These are phyloP conservation scores for Ephydatia muelleri DNA, from an alignment of 37 sponge, comb jelly and placozoan species.

Conservation along the genomic window DNA sequence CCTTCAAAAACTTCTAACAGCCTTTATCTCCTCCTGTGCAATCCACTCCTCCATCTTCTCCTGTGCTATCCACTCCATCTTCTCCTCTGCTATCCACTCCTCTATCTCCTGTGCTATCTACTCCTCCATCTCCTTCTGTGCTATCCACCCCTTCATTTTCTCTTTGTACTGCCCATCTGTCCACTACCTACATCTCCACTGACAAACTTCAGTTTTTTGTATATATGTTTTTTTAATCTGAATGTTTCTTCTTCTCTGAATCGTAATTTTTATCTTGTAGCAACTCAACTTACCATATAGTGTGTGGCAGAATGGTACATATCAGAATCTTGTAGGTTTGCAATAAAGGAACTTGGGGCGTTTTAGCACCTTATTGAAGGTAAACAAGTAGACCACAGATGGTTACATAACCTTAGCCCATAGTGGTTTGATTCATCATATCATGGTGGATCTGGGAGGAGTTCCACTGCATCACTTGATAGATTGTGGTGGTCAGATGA, in stretches of 20 bases:
- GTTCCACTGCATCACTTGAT: no score
- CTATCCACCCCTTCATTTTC: neutral
- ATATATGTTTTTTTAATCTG: neutral
- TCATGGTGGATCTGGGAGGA: no score
- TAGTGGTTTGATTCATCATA: no score
- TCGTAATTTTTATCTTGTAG: neutral
- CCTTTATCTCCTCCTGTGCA: neutral
- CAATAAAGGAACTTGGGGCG: no score
- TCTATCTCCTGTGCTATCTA: neutral
- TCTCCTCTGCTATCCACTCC: neutral
- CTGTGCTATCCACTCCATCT: neutral
- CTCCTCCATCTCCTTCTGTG: neutral
- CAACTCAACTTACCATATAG: neutral
- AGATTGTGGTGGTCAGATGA: no score
- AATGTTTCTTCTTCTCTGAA: no score
- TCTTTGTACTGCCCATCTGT: no score
- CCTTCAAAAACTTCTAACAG: slow-evolving; percentile 77
- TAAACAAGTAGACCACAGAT: no score
- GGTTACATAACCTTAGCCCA: no score
- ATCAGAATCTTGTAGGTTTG: no score
- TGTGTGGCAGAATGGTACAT: neutral
- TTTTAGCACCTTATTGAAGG: no score
- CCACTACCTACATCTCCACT: neutral
- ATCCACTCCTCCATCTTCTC: neutral
- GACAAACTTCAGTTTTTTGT: neutral